Evolutionary conservation across 64 coral and sea anemone genomes (phyloP).

Genomic region (Montipora capricornis): DNA sequence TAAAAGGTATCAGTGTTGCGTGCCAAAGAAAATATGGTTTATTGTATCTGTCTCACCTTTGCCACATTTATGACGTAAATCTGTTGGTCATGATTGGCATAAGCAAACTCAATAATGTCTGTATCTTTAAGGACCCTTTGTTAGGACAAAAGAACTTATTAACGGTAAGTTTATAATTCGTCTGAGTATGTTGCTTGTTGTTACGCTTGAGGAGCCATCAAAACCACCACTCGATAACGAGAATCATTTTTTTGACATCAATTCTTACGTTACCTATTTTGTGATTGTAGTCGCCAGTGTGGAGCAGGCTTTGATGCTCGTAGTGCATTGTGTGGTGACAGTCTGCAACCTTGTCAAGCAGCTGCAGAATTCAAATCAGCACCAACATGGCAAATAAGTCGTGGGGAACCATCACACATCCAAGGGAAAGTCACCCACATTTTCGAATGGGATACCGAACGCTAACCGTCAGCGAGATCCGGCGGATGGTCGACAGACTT

Average conservation of each 20-base stretch:
- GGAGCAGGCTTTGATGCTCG: too few relatives aligned
- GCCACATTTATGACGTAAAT: neutral
- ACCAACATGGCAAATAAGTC: slow-evolving; percentile 79
- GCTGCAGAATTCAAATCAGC: neutral
- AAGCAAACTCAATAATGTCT: neutral
- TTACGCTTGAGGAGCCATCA: too few relatives aligned
- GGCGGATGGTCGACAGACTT: slow-evolving; percentile 73
- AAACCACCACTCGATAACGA: too few relatives aligned
- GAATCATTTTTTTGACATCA: too few relatives aligned
- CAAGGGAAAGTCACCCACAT: slow-evolving; percentile 80
- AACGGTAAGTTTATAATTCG: too few relatives aligned
- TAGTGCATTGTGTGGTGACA: too few relatives aligned
- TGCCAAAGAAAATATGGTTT: neutral
- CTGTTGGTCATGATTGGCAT: neutral
- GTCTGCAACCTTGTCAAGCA: neutral
- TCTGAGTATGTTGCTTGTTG: too few relatives aligned
- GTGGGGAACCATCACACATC: slow-evolving; percentile 97
- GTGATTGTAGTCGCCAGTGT: too few relatives aligned
- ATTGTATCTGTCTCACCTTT: neutral
- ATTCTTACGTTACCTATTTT: too few relatives aligned
- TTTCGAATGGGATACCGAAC: slow-evolving; percentile 87
- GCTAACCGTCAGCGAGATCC: slow-evolving; percentile 49
- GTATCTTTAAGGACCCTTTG: too few relatives aligned
- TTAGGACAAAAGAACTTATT: too few relatives aligned
- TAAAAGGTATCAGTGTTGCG: too few relatives aligned